Conservation (phyloP, 1,140 invertebrate genomes). For the Limonius californicus region DNA sequence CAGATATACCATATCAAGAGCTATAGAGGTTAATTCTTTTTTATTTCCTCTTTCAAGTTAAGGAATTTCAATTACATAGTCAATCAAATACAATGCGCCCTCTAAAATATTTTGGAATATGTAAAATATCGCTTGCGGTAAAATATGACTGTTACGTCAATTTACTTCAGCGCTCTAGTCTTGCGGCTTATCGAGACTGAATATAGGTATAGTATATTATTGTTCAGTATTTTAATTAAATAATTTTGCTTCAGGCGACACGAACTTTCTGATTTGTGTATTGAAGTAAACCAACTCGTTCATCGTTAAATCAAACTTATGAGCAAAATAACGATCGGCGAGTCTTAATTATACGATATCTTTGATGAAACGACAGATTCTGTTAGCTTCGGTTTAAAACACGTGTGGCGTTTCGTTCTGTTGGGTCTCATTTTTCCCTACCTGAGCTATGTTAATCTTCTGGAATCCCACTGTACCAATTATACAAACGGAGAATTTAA, state of each 20-base stretch:
- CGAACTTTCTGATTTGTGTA: background rate
- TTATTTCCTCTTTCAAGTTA: too few relatives aligned
- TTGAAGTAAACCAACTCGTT: background rate
- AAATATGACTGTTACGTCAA: too few relatives aligned
- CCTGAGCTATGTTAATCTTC: background rate
- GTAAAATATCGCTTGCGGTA: too few relatives aligned
- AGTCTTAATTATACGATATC: background rate
- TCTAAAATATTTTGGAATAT: too few relatives aligned
- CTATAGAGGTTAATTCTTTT: too few relatives aligned
- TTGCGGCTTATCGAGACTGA: too few relatives aligned
- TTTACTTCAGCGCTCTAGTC: too few relatives aligned
- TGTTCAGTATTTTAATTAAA: background rate
- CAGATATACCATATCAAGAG: too few relatives aligned
- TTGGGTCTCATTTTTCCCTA: background rate
- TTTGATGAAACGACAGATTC: background rate
- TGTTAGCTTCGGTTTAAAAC: background rate
- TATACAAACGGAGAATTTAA: background rate
- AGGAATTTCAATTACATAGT: too few relatives aligned
- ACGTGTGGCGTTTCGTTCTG: background rate
- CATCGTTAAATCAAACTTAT: background rate
- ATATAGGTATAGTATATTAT: too few relatives aligned
- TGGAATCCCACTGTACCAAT: background rate
- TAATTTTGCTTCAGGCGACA: background rate
- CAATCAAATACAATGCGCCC: too few relatives aligned
- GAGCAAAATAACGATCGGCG: background rate